Conservation (phyloP, 2,797 vertebrate species). For the Neosalanx taihuensis region DNA sequence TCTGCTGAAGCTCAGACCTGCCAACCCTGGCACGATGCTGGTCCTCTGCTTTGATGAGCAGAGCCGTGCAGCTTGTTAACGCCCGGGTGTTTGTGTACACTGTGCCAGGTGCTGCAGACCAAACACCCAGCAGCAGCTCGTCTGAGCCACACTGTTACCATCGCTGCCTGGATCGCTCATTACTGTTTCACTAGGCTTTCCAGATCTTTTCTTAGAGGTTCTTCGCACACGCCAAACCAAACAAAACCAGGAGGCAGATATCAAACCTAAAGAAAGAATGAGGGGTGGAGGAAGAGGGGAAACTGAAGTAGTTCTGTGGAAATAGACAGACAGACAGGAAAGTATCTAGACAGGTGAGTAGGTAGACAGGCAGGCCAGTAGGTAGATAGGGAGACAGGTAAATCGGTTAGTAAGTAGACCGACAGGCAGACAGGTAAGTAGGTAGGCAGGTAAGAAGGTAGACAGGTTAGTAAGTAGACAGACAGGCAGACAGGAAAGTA, state of each 20-base stretch:
- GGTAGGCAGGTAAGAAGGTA: too few relatives aligned
- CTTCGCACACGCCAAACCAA: slow-evolving; percentile 17
- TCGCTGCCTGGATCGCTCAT: not conserved
- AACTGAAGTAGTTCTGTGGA: not conserved
- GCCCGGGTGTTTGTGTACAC: not conserved
- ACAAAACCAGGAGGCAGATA: slow-evolving; percentile 6
- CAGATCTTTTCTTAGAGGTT: not conserved
- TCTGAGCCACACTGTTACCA: not conserved
- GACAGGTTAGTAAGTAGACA: too few relatives aligned
- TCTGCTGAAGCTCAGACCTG: slow-evolving; percentile 21
- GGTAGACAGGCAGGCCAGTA: too few relatives aligned
- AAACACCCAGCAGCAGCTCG: not conserved
- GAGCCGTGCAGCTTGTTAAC: slow-evolving; percentile 4
- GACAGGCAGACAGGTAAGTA: too few relatives aligned
- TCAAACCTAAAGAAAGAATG: not conserved
- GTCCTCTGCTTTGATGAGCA: not conserved
- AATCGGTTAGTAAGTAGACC: too few relatives aligned
- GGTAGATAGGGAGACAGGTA: too few relatives aligned
- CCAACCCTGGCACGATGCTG: slow-evolving; percentile 45
- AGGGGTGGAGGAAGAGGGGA: not conserved
- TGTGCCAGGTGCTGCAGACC: not conserved
- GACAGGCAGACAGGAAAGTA: too few relatives aligned
- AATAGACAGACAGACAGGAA: not conserved
- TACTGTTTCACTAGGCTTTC: not conserved
- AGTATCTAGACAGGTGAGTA: too few relatives aligned